Conservation (phyloP, 2,888 invertebrate genomes). For the Helleia helle region DNA sequence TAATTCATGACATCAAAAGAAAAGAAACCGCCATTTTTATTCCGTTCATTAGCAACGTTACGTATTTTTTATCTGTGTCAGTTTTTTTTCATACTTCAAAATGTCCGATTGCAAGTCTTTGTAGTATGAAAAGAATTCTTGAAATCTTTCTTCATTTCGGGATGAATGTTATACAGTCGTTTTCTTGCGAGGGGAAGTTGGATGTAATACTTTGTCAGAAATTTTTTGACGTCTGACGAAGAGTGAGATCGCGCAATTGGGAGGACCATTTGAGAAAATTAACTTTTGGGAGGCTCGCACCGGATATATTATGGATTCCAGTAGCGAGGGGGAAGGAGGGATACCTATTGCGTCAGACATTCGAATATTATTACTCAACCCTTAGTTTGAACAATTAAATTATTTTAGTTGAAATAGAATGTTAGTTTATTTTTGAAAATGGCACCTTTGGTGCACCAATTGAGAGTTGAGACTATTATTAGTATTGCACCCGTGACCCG, state of each 20-base stretch:
- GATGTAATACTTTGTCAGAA: slow-evolving; percentile 23
- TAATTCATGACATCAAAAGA: background rate
- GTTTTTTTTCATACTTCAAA: slow-evolving; percentile 8
- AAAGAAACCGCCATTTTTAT: slow-evolving; percentile 1
- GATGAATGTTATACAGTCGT: slow-evolving; percentile 14
- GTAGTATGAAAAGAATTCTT: slow-evolving; percentile 15
- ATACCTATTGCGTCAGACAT: slow-evolving; percentile 20
- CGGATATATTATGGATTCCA: slow-evolving; percentile 22
- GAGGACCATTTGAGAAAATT: slow-evolving; percentile 39
- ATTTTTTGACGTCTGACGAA: slow-evolving; percentile 46
- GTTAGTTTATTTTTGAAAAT: too few species aligned
- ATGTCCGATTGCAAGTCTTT: slow-evolving; percentile 7
- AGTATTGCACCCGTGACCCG: too few species aligned
- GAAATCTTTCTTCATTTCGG: slow-evolving; percentile 18
- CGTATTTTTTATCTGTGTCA: slow-evolving; percentile 4
- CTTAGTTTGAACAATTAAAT: too few species aligned
- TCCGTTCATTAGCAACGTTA: background rate
- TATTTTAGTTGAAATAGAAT: too few species aligned
- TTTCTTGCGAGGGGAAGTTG: slow-evolving; percentile 4
- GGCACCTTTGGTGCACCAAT: too few species aligned
- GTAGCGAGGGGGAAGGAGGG: slow-evolving; percentile 14
- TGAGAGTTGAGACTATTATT: too few species aligned
- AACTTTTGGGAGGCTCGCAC: slow-evolving; percentile 32
- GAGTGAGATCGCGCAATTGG: slow-evolving; percentile 32
- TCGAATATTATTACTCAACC: slow-evolving; percentile 17